These are phyloP conservation scores for Mastigias papua DNA, from an alignment of 30 jellyfish, hydroid and myxozoan genomes.

Conservation along the genomic window DNA sequence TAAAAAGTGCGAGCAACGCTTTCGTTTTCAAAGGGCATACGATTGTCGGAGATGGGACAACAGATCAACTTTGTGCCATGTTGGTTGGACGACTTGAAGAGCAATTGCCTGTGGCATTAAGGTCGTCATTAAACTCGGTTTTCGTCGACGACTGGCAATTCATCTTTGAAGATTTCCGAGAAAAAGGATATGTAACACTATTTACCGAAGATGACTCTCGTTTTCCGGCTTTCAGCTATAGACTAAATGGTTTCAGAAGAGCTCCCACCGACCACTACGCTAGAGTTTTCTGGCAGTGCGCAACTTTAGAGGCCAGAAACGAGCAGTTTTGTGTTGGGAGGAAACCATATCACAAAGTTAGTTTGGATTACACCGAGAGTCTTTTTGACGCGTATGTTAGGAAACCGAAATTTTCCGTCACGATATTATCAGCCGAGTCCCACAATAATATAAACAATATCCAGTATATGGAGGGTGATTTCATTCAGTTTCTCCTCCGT, in stretches of 20 bases:
- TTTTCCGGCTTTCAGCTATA: slow-evolving; percentile 64
- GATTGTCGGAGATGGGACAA: slow-evolving; percentile 90
- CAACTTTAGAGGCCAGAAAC: slow-evolving; percentile 21
- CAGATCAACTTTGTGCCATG: slow-evolving; percentile 88
- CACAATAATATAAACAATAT: slow-evolving; percentile 60
- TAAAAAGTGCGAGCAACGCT: slow-evolving; percentile 11
- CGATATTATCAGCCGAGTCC: slow-evolving; percentile 50
- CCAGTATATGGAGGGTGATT: slow-evolving; percentile 56
- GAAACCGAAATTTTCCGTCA: slow-evolving; percentile 51
- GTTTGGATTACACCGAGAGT: slow-evolving; percentile 60
- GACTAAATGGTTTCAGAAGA: slow-evolving; percentile 77
- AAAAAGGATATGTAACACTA: slow-evolving; percentile 63
- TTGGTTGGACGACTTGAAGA: slow-evolving; percentile 66
- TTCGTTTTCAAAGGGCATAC: slow-evolving; percentile 67
- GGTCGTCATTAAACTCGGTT: slow-evolving; percentile 24
- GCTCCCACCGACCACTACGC: slow-evolving; percentile 78
- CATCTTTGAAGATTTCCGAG: slow-evolving; percentile 55
- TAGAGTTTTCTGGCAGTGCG: slow-evolving; percentile 63
- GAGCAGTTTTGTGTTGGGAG: slow-evolving; percentile 56
- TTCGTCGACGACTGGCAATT: slow-evolving; percentile 77
- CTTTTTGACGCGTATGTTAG: slow-evolving; percentile 37
- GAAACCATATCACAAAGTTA: slow-evolving; percentile 44
- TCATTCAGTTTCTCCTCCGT: slow-evolving; percentile 6
- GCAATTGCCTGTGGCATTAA: slow-evolving; percentile 59
- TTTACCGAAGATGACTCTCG: slow-evolving; percentile 68